Percentiles rank a stretch among this genome's conserved stretches.
Conservation (phyloP, 2,797 vertebrate species). For the Tangara arthus region DNA sequence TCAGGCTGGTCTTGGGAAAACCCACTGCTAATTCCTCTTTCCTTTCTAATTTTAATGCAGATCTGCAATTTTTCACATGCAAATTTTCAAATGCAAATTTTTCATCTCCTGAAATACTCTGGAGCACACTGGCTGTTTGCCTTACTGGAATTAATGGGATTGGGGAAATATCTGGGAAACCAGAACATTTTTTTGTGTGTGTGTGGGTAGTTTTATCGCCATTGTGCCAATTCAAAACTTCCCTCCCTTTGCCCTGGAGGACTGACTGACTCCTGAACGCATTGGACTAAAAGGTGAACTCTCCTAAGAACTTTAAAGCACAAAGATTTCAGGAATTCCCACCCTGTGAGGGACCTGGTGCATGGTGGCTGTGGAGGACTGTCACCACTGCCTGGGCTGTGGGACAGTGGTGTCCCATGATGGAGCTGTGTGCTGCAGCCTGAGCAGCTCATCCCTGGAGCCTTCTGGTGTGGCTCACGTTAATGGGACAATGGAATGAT, state of each 20-base stretch:
- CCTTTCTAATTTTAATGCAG: constrained; percentile 28
- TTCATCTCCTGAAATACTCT: neutral
- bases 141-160: constrained; percentile 37
- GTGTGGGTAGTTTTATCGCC: neutral
- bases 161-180: constrained; percentile 35
- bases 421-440: neutral
- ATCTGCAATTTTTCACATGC: constrained; percentile 26
- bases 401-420: neutral
- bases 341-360: rapidly evolving
- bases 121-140: neutral
- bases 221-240: neutral
- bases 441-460: neutral
- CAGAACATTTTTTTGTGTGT: neutral
- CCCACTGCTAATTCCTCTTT: constrained; percentile 33
- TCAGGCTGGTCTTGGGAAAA: constrained; percentile 1
- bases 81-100: constrained; percentile 24
- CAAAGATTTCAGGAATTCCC: neutral
- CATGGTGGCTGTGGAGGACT: rapidly evolving
- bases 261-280: neutral
- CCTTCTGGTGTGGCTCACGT: rapidly evolving
- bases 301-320: neutral
- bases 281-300: neutral
- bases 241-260: neutral
- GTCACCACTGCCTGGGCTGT: neutral
- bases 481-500: neutral